Evolutionary conservation across 2,888 invertebrate species (phyloP).

Genomic region (Amaurobius ferox): DNA sequence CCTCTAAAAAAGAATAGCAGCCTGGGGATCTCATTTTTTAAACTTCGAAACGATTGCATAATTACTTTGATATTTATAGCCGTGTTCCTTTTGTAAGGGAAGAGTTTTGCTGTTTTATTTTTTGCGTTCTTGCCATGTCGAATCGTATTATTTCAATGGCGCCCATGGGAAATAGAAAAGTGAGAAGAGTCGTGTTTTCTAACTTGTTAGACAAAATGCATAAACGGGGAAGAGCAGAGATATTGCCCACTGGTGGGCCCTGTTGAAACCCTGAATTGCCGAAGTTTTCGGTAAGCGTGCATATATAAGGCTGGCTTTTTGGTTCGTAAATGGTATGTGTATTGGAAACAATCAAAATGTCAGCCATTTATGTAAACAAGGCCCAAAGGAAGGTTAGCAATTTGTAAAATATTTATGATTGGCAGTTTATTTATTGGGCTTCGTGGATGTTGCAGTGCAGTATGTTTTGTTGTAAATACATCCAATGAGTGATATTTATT

Average conservation of each 20-base stretch:
- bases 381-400: too few relatives aligned
- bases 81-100: conserved; percentile 27
- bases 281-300: conserved; percentile 38
- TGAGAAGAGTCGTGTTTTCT: conserved; percentile 36
- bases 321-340: too few relatives aligned
- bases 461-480: too few relatives aligned
- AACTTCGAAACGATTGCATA: conserved; percentile 60
- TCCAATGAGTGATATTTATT: too few relatives aligned
- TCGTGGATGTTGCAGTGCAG: too few relatives aligned
- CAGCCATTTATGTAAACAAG: too few relatives aligned
- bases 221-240: conserved; percentile 15
- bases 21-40: conserved; percentile 64
- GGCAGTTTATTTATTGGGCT: too few relatives aligned
- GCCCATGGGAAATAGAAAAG: conserved; percentile 49
- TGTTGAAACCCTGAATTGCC: neutral
- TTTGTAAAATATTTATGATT: too few relatives aligned
- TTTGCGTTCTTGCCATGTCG: conserved; percentile 30
- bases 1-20: conserved; percentile 60
- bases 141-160: conserved; percentile 57
- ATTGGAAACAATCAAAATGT: too few relatives aligned
- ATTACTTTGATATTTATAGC: conserved; percentile 65
- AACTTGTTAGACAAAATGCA: conserved; percentile 27
- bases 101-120: neutral
- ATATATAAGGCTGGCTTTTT: neutral
- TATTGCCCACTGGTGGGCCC: conserved; percentile 55